phyloP scores from a whole-genome alignment of 1,140 invertebrate genomes.

The Drosophila orena region DNA sequence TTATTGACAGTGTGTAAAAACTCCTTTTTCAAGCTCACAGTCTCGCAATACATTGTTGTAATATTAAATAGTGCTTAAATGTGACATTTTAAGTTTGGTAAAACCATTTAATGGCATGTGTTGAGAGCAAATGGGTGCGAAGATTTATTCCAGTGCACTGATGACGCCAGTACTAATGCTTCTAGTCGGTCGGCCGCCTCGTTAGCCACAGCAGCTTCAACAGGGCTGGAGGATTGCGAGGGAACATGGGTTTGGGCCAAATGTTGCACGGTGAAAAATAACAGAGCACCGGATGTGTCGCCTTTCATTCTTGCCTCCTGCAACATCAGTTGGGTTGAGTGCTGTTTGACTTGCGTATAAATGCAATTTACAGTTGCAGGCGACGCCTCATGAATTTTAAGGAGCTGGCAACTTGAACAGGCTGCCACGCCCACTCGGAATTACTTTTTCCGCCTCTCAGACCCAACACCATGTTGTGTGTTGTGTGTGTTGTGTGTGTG shows the following conservation, averaged over 20 bases:
- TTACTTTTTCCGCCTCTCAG: constrained; percentile 49
- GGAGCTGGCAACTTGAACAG: constrained; percentile 41
- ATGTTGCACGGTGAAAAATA: constrained; percentile 60
- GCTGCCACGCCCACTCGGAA: constrained; percentile 42
- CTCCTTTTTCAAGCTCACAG: too few species aligned
- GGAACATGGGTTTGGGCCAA: constrained; percentile 22
- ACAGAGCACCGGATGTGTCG: constrained; percentile 43
- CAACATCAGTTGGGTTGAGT: constrained; percentile 44
- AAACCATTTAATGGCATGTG: not conserved
- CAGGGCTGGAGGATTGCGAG: not conserved
- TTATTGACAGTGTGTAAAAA: too few species aligned
- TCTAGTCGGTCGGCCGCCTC: constrained; percentile 34
- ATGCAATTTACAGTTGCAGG: constrained; percentile 79
- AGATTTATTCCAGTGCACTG: constrained; percentile 5
- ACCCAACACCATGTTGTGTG: not conserved
- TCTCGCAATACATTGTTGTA: not conserved
- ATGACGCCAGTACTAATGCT: constrained; percentile 11
- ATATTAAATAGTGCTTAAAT: not conserved
- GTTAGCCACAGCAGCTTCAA: constrained; percentile 41
- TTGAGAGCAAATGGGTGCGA: not conserved
- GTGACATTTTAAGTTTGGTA: not conserved
- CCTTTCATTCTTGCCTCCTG: not conserved
- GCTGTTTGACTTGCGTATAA: constrained; percentile 79
- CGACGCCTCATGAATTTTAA: constrained; percentile 81
- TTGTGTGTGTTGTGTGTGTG: not conserved